Percentiles rank a stretch among this genome's conserved stretches.
phyloP scores from a whole-genome alignment of 2,888 invertebrate species.

The Phania funesta region DNA sequence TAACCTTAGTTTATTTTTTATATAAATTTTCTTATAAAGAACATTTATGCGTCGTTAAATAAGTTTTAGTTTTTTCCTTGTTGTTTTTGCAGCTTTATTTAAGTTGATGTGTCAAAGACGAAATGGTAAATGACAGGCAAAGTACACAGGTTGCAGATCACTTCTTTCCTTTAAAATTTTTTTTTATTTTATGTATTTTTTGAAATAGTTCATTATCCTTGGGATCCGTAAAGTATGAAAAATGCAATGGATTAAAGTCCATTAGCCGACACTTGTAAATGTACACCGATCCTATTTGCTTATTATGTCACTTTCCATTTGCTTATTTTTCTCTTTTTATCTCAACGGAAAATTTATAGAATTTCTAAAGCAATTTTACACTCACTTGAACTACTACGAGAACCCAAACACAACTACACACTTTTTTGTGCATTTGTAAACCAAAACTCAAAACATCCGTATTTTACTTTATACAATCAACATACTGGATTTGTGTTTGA shows the following conservation, averaged over 20 bases:
- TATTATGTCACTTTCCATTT: no score
- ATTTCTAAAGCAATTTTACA: not conserved
- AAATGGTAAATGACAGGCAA: conserved; percentile 49
- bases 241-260: not conserved
- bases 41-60: no score
- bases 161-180: conserved; percentile 57
- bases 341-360: not conserved
- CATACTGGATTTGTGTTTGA: not conserved
- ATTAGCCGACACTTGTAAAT: not conserved
- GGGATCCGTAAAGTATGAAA: conserved; percentile 27
- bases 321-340: no score
- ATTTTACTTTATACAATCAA: not conserved
- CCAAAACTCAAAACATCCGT: not conserved
- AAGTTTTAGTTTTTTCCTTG: conserved; percentile 8
- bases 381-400: not conserved
- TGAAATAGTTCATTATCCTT: conserved; percentile 45
- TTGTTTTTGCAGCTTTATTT: conserved; percentile 11
- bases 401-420: not conserved
- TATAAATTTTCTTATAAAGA: conserved; percentile 27
- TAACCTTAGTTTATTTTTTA: conserved; percentile 57
- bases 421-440: no score
- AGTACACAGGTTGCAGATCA: conserved; percentile 65
- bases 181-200: conserved; percentile 41
- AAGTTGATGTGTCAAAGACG: not conserved
- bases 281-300: not conserved